phyloP scores from a whole-genome alignment of 1,140 invertebrate genomes.

The Meloidogyne hapla region DNA sequence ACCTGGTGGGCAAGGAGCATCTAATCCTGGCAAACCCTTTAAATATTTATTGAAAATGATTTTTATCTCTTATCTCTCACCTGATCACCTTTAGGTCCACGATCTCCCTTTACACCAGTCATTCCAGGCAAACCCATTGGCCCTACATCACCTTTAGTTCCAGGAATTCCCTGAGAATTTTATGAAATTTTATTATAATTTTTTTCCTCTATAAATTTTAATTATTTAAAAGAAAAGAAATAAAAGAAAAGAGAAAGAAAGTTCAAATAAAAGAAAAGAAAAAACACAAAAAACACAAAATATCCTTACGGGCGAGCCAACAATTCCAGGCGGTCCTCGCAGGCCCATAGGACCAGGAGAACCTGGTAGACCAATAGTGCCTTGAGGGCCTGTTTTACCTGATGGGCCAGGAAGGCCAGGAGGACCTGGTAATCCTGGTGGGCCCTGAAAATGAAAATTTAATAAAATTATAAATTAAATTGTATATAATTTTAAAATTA shows the following conservation, averaged over 20 bases:
- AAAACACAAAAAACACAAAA: not conserved
- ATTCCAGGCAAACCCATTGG: slow-evolving; percentile 76
- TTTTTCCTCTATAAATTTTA: not conserved
- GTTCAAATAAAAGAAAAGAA: not conserved
- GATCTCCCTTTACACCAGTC: slow-evolving; percentile 81
- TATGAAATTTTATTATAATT: slow-evolving; percentile 19
- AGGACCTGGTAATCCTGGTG: slow-evolving; percentile 41
- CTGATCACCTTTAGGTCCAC: slow-evolving; percentile 89
- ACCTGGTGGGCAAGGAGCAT: slow-evolving; percentile 92
- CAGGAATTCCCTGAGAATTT: slow-evolving; percentile 1
- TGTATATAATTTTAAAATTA: not conserved
- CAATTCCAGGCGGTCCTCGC: slow-evolving; percentile 46
- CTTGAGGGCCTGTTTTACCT: slow-evolving; percentile 25
- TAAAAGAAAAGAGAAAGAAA: slow-evolving; percentile 24
- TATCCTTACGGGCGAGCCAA: slow-evolving; percentile 29
- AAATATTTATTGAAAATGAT: not conserved
- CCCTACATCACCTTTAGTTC: slow-evolving; percentile 67
- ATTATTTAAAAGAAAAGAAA: slow-evolving; percentile 32
- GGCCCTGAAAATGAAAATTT: not conserved
- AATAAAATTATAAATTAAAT: not conserved
- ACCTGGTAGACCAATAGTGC: slow-evolving; percentile 36
- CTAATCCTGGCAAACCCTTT: slow-evolving; percentile 84
- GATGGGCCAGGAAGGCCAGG: slow-evolving; percentile 47
- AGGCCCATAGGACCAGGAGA: slow-evolving; percentile 58
- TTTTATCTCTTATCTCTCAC: slow-evolving; percentile 43